A percentile compares a stretch with the other conserved stretches of the same genome.
phyloP scores from a whole-genome alignment of 2,113 vertebrate species.

The Terrapene triunguis region DNA sequence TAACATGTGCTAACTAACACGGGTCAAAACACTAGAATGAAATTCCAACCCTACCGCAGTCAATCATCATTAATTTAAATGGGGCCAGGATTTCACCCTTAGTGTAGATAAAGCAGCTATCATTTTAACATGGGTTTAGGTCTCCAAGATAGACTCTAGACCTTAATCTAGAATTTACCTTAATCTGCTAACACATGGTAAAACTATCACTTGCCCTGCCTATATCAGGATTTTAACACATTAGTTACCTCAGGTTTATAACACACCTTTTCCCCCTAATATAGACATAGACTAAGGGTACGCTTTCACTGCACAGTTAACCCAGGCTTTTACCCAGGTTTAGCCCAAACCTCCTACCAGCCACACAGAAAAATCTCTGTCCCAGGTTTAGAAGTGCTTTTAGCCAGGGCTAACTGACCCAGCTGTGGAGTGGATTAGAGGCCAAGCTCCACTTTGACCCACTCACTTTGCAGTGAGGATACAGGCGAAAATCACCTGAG shows the following conservation, averaged over 20 bases:
- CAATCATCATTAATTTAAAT: neutral
- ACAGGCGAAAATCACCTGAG: neutral
- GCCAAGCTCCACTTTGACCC: neutral
- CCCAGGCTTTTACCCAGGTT: neutral
- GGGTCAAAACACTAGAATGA: slow-evolving; percentile 7
- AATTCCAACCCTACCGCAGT: slow-evolving; percentile 22
- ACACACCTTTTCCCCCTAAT: neutral
- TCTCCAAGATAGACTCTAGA: neutral
- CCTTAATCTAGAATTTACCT: neutral
- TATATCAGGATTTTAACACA: neutral
- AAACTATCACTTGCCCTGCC: neutral
- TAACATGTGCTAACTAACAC: neutral
- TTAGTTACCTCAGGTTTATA: neutral
- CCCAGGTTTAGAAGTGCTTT: neutral
- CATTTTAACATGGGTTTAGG: neutral
- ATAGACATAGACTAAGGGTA: neutral
- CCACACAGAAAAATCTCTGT: neutral
- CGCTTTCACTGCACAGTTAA: neutral
- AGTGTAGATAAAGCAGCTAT: neutral
- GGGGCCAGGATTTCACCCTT: neutral
- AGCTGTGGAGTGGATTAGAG: neutral
- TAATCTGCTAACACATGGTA: neutral
- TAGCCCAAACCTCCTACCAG: neutral
- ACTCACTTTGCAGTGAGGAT: neutral
- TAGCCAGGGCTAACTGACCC: neutral